These are phyloP conservation scores for Halcyon smyrnensis DNA, from an alignment of 2,797 vertebrate species.

Conservation along the genomic window DNA sequence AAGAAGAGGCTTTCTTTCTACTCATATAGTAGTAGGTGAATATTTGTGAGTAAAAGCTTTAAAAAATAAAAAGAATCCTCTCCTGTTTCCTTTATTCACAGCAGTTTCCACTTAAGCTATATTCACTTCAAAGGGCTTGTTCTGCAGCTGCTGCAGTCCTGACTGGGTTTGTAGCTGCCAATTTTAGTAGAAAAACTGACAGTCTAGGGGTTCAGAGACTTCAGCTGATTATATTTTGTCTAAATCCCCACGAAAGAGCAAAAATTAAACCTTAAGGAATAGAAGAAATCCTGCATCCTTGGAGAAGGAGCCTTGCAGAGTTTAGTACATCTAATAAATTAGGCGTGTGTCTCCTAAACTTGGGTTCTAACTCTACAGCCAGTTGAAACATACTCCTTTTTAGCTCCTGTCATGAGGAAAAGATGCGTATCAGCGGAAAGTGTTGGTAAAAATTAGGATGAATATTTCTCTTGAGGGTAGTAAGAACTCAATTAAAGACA, in stretches of 20 bases:
- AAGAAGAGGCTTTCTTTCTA: background rate
- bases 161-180: background rate
- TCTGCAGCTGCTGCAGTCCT: background rate
- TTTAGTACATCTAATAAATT: background rate
- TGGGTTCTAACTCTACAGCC: background rate
- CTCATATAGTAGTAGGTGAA: background rate
- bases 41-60: conserved; percentile 1
- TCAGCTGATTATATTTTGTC: background rate
- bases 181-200: conserved; percentile 23
- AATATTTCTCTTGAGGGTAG: conserved; percentile 15
- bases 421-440: background rate
- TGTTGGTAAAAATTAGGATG: background rate
- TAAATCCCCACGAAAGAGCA: background rate
- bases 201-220: background rate
- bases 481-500: conserved; percentile 21
- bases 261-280: background rate
- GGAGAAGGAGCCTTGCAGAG: background rate
- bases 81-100: background rate
- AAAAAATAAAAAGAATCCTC: background rate
- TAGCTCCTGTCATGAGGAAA: background rate
- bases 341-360: background rate
- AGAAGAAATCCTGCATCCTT: background rate
- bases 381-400: background rate
- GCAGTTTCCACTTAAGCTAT: background rate
- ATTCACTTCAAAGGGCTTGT: conserved; percentile 23